Base-by-base conservation (phyloP, 1,140 invertebrate genomes). In the Popillia japonica region DNA sequence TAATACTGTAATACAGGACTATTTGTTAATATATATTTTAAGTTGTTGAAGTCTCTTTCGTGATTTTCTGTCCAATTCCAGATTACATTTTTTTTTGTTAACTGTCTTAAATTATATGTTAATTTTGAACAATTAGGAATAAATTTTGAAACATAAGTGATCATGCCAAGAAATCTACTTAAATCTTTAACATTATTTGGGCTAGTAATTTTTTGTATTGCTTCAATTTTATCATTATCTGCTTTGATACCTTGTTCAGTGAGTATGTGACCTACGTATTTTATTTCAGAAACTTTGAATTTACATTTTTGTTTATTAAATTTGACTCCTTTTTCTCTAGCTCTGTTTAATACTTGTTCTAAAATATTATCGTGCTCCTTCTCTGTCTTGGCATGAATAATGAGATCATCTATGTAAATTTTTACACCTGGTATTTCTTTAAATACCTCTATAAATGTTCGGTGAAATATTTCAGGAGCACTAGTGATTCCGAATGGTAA, bases 351-450 rank as follows among this genome's bases (percentile, higher is more conserved):
- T 6, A 88, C 82, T 61, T 80, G 42, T 73, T 75, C 74, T 34
- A 89, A 72, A n/a, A 81, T 83, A n/a, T 68, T n/a, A 68, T 84
- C 82, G 76, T 86, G 84, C 42, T 85, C 82, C 68, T 81, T 74
- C 79, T 80, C 59, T 0, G 72, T 83, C 48, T 78, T 68, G 10
- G 79, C 82, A 61, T 78, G 81, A 8, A 85, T 81, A 27, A 86
- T 79, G 27, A 85, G 61, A 76, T 86, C 85, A 78, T 86, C 83
- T 48, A 85, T 81, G 73, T 84, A 83, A 23, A 80, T 80, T 77
- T 81, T 79, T 10, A 82, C 80, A 9, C 81, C 81, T 14, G 77
- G 40, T n/a, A 84, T 81, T 17, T 81, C 79, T 9, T 76, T 75
- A 73, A 86, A 80, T 41, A 83, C 78, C 40, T 81, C 55, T 9